Percentiles rank a stretch among this genome's conserved stretches.
These are phyloP conservation scores for Palythoa grandis DNA, from an alignment of 92 coral and sea anemone genomes.

Conservation along the genomic window DNA sequence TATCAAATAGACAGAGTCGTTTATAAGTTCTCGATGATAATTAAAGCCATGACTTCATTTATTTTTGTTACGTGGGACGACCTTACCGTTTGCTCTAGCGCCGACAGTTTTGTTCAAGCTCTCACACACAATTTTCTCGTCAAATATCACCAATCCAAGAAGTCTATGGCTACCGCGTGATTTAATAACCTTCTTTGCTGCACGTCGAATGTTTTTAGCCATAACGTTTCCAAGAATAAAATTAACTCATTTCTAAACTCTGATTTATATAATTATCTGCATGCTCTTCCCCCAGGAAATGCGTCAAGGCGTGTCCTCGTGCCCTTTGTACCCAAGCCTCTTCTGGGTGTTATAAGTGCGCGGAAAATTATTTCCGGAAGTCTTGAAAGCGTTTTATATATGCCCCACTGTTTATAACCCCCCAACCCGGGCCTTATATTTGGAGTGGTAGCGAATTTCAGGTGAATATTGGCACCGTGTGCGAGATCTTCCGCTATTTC, in stretches of 20 bases:
- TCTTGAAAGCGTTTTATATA: too few species aligned
- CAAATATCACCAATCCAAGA: constrained; percentile 78
- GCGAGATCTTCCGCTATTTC: too few species aligned
- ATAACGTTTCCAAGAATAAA: constrained; percentile 11
- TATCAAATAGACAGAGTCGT: not conserved
- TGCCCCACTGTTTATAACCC: too few species aligned
- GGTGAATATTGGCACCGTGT: too few species aligned
- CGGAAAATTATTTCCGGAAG: too few species aligned
- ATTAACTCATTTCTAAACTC: not conserved
- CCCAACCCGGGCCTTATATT: too few species aligned
- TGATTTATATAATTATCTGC: too few species aligned
- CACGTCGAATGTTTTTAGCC: constrained; percentile 82
- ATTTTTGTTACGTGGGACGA: not conserved
- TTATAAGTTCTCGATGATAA: not conserved
- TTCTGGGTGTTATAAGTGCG: too few species aligned
- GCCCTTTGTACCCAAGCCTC: too few species aligned
- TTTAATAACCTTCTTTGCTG: constrained; percentile 71
- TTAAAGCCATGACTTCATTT: not conserved
- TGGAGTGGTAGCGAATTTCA: too few species aligned
- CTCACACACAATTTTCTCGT: constrained; percentile 76
- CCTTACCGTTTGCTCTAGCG: constrained; percentile 68
- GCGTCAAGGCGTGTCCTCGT: too few species aligned
- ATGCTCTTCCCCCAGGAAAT: too few species aligned
- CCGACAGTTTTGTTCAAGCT: constrained; percentile 63
- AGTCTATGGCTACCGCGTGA: constrained; percentile 78